These are phyloP conservation scores for Turritopsis rubra DNA, from an alignment of 30 jellyfish, hydroid and myxozoan species.

Conservation along the genomic window DNA sequence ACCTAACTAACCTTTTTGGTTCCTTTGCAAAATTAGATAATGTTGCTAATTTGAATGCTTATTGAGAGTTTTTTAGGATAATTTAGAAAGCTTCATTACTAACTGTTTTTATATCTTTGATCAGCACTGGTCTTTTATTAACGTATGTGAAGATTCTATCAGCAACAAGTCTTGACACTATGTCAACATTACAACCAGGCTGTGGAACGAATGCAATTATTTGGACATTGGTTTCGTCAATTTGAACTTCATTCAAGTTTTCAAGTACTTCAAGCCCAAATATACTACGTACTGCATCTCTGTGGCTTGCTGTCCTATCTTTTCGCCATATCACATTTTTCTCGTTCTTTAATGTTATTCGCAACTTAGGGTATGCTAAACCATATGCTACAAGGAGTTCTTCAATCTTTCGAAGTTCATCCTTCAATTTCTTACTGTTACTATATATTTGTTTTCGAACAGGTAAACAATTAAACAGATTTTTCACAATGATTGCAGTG, in stretches of 20 bases:
- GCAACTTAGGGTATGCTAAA: slow-evolving; percentile 38
- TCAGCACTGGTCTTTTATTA: slow-evolving; percentile 57
- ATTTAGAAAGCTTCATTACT: not conserved
- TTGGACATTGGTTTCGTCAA: slow-evolving; percentile 3
- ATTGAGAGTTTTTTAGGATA: not conserved
- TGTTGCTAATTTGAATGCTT: not conserved
- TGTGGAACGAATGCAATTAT: slow-evolving; percentile 39
- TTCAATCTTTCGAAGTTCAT: slow-evolving; percentile 48
- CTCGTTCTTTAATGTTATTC: slow-evolving; percentile 44
- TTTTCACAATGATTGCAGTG: slow-evolving; percentile 34
- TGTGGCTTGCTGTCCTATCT: slow-evolving; percentile 5
- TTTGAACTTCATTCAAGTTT: not conserved
- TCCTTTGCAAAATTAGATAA: too few species aligned
- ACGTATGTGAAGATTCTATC: slow-evolving; percentile 43
- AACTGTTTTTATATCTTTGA: slow-evolving; percentile 34
- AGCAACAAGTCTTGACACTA: slow-evolving; percentile 30
- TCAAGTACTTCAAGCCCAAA: slow-evolving; percentile 33
- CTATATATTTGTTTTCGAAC: slow-evolving; percentile 52
- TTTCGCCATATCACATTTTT: slow-evolving; percentile 55
- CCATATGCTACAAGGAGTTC: slow-evolving; percentile 52
- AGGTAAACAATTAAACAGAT: slow-evolving; percentile 50
- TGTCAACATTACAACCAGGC: slow-evolving; percentile 14
- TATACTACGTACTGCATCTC: slow-evolving; percentile 18
- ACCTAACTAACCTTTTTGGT: too few species aligned
- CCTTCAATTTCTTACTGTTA: slow-evolving; percentile 22